A percentile compares a stretch with the other conserved stretches of the same genome.
Conservation (phyloP, 2,888 invertebrate species). For the Acleris holmiana region DNA sequence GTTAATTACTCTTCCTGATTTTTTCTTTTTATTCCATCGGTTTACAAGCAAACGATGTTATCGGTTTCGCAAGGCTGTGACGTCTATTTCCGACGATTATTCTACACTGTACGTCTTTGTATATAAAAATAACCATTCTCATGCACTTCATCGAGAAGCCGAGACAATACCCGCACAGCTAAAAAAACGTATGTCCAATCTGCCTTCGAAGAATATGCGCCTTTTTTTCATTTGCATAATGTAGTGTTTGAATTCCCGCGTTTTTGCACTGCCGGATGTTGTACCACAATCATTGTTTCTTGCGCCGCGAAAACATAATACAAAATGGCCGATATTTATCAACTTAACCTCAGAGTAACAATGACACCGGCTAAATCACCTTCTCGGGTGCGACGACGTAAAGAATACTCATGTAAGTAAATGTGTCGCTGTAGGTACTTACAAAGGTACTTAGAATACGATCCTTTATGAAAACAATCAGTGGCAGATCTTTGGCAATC, state of each 20-base stretch:
- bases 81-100: too few species aligned
- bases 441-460: too few species aligned
- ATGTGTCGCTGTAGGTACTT: too few species aligned
- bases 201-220: background rate
- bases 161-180: conserved; percentile 1
- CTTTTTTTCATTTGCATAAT: conserved; percentile 8
- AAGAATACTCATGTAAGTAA: too few species aligned
- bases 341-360: conserved; percentile 44
- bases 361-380: conserved; percentile 43
- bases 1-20: too few species aligned
- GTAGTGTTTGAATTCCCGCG: conserved; percentile 28
- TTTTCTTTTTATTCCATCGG: too few species aligned
- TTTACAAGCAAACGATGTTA: too few species aligned
- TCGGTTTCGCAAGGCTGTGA: too few species aligned
- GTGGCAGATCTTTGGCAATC: too few species aligned
- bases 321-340: conserved; percentile 51
- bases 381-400: conserved; percentile 6
- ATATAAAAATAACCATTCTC: conserved; percentile 3
- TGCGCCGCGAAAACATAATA: conserved; percentile 47
- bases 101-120: too few species aligned
- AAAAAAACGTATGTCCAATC: conserved; percentile 8
- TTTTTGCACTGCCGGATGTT: conserved; percentile 48
- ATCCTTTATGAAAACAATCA: too few species aligned
- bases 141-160: conserved; percentile 2
- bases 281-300: conserved; percentile 53